phyloP scores from a whole-genome alignment of 2,888 invertebrate genomes.

The Caprella mutica region DNA sequence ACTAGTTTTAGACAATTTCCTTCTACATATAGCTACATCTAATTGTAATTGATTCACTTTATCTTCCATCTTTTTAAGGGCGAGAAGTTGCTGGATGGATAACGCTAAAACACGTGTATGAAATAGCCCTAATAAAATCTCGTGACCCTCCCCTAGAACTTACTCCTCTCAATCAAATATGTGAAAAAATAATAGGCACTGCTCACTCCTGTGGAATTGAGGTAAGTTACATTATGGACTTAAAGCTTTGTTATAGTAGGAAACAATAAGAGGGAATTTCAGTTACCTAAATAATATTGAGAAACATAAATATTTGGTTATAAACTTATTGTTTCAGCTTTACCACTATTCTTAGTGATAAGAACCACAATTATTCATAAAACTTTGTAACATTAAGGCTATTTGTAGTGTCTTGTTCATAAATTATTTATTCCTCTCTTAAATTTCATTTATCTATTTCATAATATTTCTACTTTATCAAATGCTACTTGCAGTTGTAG shows the following conservation, averaged over 20 bases:
- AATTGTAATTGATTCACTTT: too few relatives aligned
- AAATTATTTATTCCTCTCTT: neutral
- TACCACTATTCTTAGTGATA: too few relatives aligned
- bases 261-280: too few relatives aligned
- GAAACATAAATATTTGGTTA: too few relatives aligned
- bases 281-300: too few relatives aligned
- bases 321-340: too few relatives aligned
- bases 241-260: too few relatives aligned
- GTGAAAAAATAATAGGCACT: constrained; percentile 61
- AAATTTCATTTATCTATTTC: neutral
- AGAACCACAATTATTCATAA: neutral
- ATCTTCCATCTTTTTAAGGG: neutral
- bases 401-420: neutral
- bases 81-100: constrained; percentile 2
- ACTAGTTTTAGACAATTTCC: constrained; percentile 3
- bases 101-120: constrained; percentile 9
- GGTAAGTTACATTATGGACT: too few relatives aligned
- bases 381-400: neutral
- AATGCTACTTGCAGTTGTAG: too few relatives aligned
- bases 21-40: constrained; percentile 13
- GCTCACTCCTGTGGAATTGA: constrained; percentile 74
- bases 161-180: constrained; percentile 57
- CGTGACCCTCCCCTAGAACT: constrained; percentile 60
- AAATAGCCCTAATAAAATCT: constrained; percentile 8
- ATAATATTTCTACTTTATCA: neutral